These are phyloP conservation scores for Miichthys miiuy DNA, from an alignment of 2,797 vertebrate species.

Conservation along the genomic window DNA sequence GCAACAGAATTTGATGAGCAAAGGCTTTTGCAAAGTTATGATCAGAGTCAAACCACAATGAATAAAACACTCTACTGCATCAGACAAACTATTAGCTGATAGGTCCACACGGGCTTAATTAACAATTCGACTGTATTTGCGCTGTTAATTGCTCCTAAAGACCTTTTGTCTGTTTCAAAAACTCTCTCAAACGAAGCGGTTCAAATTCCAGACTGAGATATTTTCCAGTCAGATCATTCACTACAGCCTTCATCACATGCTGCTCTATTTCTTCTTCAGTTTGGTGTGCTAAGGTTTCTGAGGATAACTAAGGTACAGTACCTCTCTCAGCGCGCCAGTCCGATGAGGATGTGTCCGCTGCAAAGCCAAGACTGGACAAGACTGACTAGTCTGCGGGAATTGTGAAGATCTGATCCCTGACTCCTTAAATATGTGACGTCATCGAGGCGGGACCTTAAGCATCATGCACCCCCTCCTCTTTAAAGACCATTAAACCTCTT, in stretches of 20 bases:
- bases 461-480: neutral
- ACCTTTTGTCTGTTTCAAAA: neutral
- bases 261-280: neutral
- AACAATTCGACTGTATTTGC: neutral
- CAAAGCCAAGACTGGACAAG: neutral
- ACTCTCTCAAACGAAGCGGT: neutral
- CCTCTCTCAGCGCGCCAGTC: conserved; percentile 36
- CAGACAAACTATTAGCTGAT: neutral
- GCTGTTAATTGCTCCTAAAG: neutral
- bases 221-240: neutral
- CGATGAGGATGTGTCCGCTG: conserved; percentile 4
- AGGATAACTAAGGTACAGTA: conserved; percentile 10
- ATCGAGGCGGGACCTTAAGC: conserved; percentile 50
- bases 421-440: conserved; percentile 66
- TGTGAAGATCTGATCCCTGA: conserved; percentile 11
- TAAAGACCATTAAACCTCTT: neutral
- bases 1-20: neutral
- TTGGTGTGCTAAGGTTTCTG: neutral
- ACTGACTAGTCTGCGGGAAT: conserved; percentile 11
- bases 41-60: neutral
- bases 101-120: neutral
- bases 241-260: neutral
- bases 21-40: neutral
- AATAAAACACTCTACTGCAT: neutral
- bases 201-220: neutral